These are phyloP conservation scores for Busseola fusca DNA, from an alignment of 2,888 invertebrate species.

Conservation along the genomic window DNA sequence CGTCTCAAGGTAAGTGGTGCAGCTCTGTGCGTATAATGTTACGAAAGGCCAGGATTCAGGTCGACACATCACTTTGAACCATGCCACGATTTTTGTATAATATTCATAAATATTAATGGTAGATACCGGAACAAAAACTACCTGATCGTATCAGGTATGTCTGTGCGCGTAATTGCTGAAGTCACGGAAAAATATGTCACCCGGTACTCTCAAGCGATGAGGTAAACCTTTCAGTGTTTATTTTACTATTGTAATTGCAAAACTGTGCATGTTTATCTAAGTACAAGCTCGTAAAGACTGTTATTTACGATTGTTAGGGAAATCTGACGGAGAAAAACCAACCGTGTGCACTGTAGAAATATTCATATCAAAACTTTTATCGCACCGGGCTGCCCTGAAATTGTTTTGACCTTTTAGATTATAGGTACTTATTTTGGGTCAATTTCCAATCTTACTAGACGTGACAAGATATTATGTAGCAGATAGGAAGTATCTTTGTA, in stretches of 20 bases:
- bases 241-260: conserved; percentile 57
- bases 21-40: conserved; percentile 60
- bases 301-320: conserved; percentile 52
- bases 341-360: conserved; percentile 32
- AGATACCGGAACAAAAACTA: conserved; percentile 41
- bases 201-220: conserved; percentile 47
- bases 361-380: conserved; percentile 29
- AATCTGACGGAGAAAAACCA: conserved; percentile 45
- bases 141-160: conserved; percentile 44
- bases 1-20: conserved; percentile 76
- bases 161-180: conserved; percentile 51
- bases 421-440: conserved; percentile 2
- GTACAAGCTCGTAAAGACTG: conserved; percentile 54
- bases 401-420: conserved; percentile 1
- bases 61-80: conserved; percentile 24
- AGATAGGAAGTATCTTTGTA: not conserved
- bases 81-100: conserved; percentile 19
- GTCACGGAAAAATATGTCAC: conserved; percentile 62
- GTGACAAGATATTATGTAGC: not conserved
- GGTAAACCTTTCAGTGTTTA: conserved; percentile 58
- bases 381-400: conserved; percentile 13
- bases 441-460: not conserved
- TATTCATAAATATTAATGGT: conserved; percentile 24
- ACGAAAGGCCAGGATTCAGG: conserved; percentile 41
- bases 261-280: conserved; percentile 58